Evolutionary conservation across 2,797 vertebrate genomes (phyloP), one percentile per base, ranked within the genome.

Genomic region (Delichon dasypus): DNA sequence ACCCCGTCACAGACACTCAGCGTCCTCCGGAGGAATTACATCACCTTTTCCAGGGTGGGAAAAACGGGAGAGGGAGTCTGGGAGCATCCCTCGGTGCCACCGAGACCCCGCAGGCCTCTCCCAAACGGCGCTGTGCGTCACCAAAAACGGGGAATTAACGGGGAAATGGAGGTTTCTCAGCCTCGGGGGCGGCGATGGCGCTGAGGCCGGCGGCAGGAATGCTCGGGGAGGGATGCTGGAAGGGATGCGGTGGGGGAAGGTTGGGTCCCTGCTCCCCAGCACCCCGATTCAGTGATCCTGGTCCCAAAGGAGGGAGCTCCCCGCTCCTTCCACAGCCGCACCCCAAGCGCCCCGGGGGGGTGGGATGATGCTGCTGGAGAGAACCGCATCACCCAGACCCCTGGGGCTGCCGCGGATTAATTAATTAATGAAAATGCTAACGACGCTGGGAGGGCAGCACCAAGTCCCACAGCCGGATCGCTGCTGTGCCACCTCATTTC

Each of bases 101-200:
- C 1, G 5, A 50, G 71, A 38, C 16, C 84, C 40, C 19, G 4
- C 34, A 9, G 1, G 22, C 40, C 6, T 71, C 34, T 70, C 70
- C 45, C 13, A 36, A 6, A 23, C 0, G 1, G 5, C 1, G 0
- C 36, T 1, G 17, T 4, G 1, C 16, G 48, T 8, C 57, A 23
- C 60, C 54, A 20, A 5, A 47, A 84, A 78, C 0, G 0, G 3
- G 42, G 70, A 21, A 75, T 78, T 38, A 16, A 12, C 1, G 13
- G 36, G 51, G 30, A 71, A 86, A 42, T 1, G 0, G 58, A 27
- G 29, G 1, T 15, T 85, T 48, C 12, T 51, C 13, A 6, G 67
- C 26, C 2, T 2, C 9, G 40, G 7, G 0, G 0, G 1, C 16
- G 3, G 51, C 47, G 76, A 20, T 30, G 64, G 42, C 29, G 71